Evolutionary conservation across 2,797 vertebrate genomes (phyloP).

Genomic region (Galaxias olidus): DNA sequence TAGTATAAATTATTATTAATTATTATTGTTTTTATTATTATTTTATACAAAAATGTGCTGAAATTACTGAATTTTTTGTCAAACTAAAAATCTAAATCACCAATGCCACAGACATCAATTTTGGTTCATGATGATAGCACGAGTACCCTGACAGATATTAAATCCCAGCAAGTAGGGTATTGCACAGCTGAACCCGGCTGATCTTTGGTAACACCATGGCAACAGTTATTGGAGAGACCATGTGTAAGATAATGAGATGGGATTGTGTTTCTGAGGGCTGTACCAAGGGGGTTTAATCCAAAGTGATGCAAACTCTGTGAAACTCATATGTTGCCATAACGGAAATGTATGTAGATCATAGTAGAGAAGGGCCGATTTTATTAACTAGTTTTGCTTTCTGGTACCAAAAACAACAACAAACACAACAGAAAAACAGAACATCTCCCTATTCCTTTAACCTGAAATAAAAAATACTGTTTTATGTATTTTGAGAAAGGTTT

Average conservation of each 20-base stretch:
- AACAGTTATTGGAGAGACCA: slow-evolving; percentile 46
- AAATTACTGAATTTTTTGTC: too few species aligned
- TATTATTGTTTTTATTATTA: too few species aligned
- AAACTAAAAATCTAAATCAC: too few species aligned
- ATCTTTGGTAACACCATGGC: slow-evolving; percentile 41
- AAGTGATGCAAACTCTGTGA: slow-evolving; percentile 70
- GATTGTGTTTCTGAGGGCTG: slow-evolving; percentile 46
- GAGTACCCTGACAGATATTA: slow-evolving; percentile 26
- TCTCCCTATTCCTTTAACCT: too few species aligned
- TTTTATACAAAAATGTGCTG: too few species aligned
- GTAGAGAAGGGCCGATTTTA: slow-evolving; percentile 26
- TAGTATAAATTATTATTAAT: too few species aligned
- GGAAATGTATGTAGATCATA: slow-evolving; percentile 31
- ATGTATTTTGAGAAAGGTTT: too few species aligned
- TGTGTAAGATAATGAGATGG: slow-evolving; percentile 48
- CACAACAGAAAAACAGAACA: too few species aligned
- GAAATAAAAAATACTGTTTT: too few species aligned
- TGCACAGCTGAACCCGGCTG: slow-evolving; percentile 20
- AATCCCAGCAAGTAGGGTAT: slow-evolving; percentile 1
- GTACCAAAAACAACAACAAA: slow-evolving; percentile 46
- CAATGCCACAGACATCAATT: too few species aligned
- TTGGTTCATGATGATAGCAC: too few species aligned
- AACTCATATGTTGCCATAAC: slow-evolving; percentile 42
- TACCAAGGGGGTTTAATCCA: slow-evolving; percentile 50
- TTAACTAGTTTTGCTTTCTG: slow-evolving; percentile 37